Conservation (phyloP, 2,888 invertebrate genomes). For the Adelognathus sp. region DNA sequence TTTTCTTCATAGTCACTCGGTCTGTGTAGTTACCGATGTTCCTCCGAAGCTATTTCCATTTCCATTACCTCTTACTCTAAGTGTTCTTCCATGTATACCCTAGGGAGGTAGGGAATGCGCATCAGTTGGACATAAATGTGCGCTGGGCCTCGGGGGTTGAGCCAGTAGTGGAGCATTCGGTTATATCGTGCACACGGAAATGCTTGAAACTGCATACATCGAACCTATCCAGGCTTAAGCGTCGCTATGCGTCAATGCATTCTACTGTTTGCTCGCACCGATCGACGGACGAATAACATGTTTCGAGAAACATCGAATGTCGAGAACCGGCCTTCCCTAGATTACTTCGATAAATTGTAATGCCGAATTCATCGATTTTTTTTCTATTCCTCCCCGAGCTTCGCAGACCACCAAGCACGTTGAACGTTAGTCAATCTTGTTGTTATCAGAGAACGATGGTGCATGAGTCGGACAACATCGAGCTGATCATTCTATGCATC, state of each 20-base stretch:
- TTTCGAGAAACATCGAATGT: no score
- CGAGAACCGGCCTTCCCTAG: no score
- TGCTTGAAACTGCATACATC: background rate
- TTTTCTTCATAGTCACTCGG: background rate
- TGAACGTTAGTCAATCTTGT: no score
- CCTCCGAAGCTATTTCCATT: conserved; percentile 31
- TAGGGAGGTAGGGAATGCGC: conserved; percentile 62
- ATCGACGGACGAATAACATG: no score
- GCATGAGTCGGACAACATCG: background rate
- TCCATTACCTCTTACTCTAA: conserved; percentile 61
- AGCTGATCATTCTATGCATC: background rate
- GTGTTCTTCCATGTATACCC: conserved; percentile 75
- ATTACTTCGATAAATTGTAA: no score
- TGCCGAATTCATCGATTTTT: no score
- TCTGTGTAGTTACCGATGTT: conserved; percentile 21
- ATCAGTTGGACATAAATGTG: conserved; percentile 7
- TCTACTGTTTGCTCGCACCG: background rate
- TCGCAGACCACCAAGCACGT: no score
- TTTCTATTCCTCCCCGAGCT: no score
- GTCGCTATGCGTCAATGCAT: background rate
- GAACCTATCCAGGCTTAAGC: background rate
- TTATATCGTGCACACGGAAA: conserved; percentile 8
- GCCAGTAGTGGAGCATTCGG: conserved; percentile 17
- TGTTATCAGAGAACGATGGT: background rate
- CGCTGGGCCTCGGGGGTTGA: conserved; percentile 24